Base-by-base conservation (phyloP, 2,888 invertebrate genomes). In the Chloromyia formosa region DNA sequence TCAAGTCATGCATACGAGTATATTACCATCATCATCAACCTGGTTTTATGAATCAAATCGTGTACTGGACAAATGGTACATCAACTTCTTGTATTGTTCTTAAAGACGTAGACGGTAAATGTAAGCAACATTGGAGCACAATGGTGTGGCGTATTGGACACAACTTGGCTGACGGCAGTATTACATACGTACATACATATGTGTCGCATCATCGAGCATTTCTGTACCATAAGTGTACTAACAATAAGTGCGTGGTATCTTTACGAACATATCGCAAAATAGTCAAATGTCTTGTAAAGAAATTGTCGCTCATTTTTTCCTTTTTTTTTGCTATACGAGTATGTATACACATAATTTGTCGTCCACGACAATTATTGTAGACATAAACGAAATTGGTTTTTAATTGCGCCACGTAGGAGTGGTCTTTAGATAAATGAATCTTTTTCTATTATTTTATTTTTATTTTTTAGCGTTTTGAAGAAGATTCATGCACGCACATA, bases 81-180 rank as follows among this genome's bases (percentile, higher is more conserved):
- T 66, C 66, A 66, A 66, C 66, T 66, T 66, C 66, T 66, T 40
- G 66, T 66, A 66, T 66, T 66, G 66, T 66, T 64, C 64, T 49
- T 45, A 22, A 35, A 45, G 23, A 66, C 27, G 27, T 66, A 66
- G 27, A 23, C 7, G 56, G 49, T 49, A 49, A 49, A 49, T 49
- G n/a, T n/a, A n/a, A 5, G 49, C 49, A 5, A 49, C 49, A 49
- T 49, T n/a, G 22, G 10, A 20, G n/a, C 10, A 10, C 20, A 18
- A 20, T 18, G 54, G 14, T 53, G 53, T 53, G 53, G 12, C 18
- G 18, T 18, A 10, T 56, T 56, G 22, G 12, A 20, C 22, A 35
- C 27, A 35, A 35, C 27, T 35, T 10, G 49, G 14, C 49, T n/a
- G 20, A 49, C 12, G 20, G 20, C 49, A 66, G 27, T 35, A 49